A percentile compares a stretch with the other conserved stretches of the same genome.
These are phyloP conservation scores for Drosophila formosana DNA, from an alignment of 2,888 invertebrate species.

Conservation along the genomic window DNA sequence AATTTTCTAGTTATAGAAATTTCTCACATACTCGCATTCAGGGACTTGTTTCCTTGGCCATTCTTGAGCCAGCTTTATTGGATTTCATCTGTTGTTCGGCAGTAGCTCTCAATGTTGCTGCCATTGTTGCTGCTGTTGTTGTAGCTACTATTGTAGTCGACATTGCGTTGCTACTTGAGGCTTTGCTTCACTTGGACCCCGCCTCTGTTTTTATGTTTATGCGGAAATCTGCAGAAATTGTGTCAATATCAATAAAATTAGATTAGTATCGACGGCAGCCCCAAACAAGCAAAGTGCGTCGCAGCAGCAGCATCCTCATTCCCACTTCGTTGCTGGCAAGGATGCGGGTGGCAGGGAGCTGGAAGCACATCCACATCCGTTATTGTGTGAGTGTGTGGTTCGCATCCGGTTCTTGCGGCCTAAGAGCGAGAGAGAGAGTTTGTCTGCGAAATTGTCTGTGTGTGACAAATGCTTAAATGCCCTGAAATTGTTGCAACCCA, in stretches of 20 bases:
- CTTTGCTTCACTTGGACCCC: constrained; percentile 35
- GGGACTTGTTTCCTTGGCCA: constrained; percentile 33
- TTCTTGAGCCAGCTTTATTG: constrained; percentile 56
- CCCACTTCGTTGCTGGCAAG: constrained; percentile 1
- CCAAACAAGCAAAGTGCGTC: constrained; percentile 60
- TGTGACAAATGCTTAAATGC: constrained; percentile 78
- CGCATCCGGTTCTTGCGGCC: constrained; percentile 55
- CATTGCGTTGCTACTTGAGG: constrained; percentile 39
- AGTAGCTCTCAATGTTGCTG: constrained; percentile 28
- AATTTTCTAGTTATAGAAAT: background rate
- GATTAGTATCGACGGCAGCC: constrained; percentile 83
- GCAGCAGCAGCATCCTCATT: background rate
- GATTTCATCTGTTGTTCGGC: constrained; percentile 65
- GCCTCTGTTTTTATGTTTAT: constrained; percentile 81
- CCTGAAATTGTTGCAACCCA: constrained; percentile 70
- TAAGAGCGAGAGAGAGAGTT: constrained; percentile 12
- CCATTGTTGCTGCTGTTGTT: constrained; percentile 24
- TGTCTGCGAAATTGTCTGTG: constrained; percentile 41
- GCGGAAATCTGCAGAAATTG: constrained; percentile 84
- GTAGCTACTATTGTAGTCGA: constrained; percentile 22
- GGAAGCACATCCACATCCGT: constrained; percentile 38
- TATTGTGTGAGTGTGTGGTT: constrained; percentile 26
- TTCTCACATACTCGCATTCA: constrained; percentile 28
- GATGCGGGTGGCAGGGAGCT: constrained; percentile 27
- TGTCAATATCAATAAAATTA: constrained; percentile 85